These are phyloP conservation scores for Neoarius graeffei DNA, from an alignment of 2,113 vertebrate genomes.

Conservation along the genomic window DNA sequence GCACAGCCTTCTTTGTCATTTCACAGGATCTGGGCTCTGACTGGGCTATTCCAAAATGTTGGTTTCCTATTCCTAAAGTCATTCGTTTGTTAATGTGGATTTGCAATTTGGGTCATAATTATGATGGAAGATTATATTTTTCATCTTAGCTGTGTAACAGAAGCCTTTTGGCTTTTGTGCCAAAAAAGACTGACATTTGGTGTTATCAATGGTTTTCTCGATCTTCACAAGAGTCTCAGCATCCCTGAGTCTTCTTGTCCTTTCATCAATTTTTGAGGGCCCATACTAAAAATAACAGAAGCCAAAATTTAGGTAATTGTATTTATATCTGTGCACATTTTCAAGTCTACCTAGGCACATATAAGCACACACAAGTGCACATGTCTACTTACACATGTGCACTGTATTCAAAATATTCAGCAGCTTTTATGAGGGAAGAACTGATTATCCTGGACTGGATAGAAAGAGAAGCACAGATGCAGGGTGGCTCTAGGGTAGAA, in stretches of 20 bases:
- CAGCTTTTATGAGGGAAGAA: neutral
- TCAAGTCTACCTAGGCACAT: neutral
- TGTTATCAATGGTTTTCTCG: neutral
- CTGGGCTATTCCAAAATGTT: neutral
- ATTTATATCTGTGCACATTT: neutral
- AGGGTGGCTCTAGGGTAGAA: neutral
- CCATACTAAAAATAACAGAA: neutral
- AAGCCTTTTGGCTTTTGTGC: neutral
- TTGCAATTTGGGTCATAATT: neutral
- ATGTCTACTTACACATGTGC: neutral
- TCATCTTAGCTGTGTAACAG: neutral
- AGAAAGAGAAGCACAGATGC: conserved; percentile 5
- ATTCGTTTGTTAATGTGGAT: neutral
- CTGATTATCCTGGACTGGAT: neutral
- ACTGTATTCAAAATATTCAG: neutral
- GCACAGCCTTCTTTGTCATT: neutral
- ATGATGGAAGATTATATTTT: neutral
- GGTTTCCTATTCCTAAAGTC: neutral
- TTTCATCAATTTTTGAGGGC: neutral
- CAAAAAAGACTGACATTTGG: neutral
- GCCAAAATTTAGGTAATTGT: neutral
- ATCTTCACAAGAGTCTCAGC: neutral
- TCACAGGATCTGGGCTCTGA: neutral
- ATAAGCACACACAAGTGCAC: neutral
- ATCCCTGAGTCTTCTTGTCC: neutral